These are phyloP conservation scores for Varanus komodoensis DNA, from an alignment of 2,113 vertebrate genomes.

Conservation along the genomic window DNA sequence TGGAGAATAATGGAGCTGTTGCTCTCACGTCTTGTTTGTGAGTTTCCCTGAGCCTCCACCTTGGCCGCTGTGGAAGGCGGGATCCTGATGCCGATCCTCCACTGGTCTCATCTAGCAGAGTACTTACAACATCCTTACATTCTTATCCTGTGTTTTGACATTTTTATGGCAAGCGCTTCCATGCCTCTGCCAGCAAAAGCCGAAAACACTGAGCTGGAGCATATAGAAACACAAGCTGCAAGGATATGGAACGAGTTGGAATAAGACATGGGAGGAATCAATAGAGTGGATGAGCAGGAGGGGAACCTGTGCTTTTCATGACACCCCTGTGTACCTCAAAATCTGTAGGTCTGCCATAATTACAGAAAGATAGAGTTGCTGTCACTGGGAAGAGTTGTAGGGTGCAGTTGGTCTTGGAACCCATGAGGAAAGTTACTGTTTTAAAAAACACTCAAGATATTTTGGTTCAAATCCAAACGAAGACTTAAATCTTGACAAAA, in stretches of 20 bases:
- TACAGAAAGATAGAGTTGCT: not conserved
- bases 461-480: not conserved
- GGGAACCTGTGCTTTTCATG: not conserved
- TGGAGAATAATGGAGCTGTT: not conserved
- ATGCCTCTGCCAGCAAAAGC: not conserved
- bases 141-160: not conserved
- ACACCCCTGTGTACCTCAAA: not conserved
- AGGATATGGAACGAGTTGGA: not conserved
- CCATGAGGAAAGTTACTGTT: not conserved
- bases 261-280: not conserved
- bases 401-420: not conserved
- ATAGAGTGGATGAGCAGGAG: not conserved
- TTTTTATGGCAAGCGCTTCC: not conserved
- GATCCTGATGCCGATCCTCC: not conserved
- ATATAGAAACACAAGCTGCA: not conserved
- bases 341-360: not conserved
- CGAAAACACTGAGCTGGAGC: not conserved
- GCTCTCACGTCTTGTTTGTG: not conserved
- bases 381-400: not conserved
- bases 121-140: not conserved
- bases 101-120: not conserved
- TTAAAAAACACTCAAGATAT: not conserved
- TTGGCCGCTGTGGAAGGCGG: not conserved
- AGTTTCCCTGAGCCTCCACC: not conserved
- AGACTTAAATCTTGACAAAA: not conserved